Conservation (phyloP, 2,113 vertebrate genomes). For the Leptodactylus fuscus region DNA sequence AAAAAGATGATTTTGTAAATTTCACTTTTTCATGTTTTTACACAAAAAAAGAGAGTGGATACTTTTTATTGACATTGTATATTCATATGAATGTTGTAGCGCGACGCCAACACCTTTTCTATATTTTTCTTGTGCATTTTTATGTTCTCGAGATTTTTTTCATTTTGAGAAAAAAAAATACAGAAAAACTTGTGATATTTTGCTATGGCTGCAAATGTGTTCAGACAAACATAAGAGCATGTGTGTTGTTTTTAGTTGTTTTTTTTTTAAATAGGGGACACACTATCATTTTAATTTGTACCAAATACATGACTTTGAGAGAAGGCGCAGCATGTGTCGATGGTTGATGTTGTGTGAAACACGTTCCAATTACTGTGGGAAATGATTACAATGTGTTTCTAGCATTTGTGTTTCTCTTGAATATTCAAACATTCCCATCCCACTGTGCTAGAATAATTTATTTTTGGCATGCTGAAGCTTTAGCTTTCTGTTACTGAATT, state of each 20-base stretch:
- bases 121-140: slow-evolving; percentile 62
- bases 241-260: slow-evolving; percentile 59
- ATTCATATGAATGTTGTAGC: no score
- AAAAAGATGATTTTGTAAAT: no score
- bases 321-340: slow-evolving; percentile 48
- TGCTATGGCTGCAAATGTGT: slow-evolving; percentile 65
- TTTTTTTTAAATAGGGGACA: slow-evolving; percentile 21
- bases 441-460: slow-evolving; percentile 54
- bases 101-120: no score
- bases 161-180: neutral
- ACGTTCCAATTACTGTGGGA: slow-evolving; percentile 59
- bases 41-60: no score
- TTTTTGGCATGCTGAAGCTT: slow-evolving; percentile 34
- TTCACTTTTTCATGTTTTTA: no score
- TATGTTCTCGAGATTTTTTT: neutral
- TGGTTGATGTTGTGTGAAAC: slow-evolving; percentile 57
- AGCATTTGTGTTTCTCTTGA: slow-evolving; percentile 56
- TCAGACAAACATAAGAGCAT: slow-evolving; percentile 63
- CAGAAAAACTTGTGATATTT: slow-evolving; percentile 62
- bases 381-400: slow-evolving; percentile 59
- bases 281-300: slow-evolving; percentile 38
- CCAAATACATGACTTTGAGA: slow-evolving; percentile 57
- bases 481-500: slow-evolving; percentile 33
- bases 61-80: no score
- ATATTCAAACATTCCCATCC: slow-evolving; percentile 56